A percentile compares a stretch with the other conserved stretches of the same genome.
Conservation (phyloP, 2,888 invertebrate species). For the Gastracanthus pulcherrimus region DNA sequence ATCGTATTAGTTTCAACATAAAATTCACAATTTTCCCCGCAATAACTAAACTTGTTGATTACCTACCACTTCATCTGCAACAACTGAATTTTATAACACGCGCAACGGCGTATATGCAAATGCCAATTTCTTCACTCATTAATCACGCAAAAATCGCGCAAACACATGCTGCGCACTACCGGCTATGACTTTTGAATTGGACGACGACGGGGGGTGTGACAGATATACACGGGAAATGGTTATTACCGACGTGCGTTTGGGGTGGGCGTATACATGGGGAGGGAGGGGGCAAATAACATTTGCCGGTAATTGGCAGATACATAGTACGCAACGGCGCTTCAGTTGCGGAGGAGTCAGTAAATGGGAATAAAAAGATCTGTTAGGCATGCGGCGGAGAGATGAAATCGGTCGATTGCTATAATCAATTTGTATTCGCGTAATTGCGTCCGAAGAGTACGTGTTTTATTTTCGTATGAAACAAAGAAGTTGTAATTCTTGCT, state of each 20-base stretch:
- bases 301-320: slow-evolving; percentile 47
- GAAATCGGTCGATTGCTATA: neutral
- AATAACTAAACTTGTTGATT: too few species aligned
- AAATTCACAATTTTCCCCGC: too few species aligned
- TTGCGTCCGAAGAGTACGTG: neutral
- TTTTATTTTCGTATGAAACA: too few species aligned
- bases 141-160: neutral
- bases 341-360: neutral
- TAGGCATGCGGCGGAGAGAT: neutral
- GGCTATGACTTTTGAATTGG: slow-evolving; percentile 30
- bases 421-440: neutral
- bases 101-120: too few species aligned
- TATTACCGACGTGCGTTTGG: slow-evolving; percentile 13
- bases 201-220: neutral
- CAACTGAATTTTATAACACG: too few species aligned
- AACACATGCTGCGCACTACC: neutral
- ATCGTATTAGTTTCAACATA: too few species aligned
- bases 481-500: too few species aligned
- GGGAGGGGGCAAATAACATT: slow-evolving; percentile 36
- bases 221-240: neutral
- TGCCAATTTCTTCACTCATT: too few species aligned
- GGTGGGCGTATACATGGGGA: neutral
- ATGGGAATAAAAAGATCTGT: slow-evolving; percentile 26
- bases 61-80: too few species aligned
- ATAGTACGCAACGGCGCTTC: too few species aligned